Conservation (phyloP, 2,113 vertebrate genomes). For the Hypocryptadius cinnamomeus region DNA sequence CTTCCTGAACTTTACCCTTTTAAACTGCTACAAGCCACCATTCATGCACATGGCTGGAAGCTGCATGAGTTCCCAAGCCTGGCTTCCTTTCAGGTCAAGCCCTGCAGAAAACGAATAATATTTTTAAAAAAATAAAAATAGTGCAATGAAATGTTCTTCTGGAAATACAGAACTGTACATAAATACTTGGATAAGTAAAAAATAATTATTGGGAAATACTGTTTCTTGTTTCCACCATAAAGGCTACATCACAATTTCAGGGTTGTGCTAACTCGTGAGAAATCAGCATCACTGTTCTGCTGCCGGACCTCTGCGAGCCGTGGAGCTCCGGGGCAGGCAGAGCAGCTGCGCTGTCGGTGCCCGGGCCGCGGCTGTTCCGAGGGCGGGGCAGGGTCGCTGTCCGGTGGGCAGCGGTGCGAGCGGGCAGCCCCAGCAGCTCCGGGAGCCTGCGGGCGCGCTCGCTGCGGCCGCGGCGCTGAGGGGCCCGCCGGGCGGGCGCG, state of each 20-base stretch:
- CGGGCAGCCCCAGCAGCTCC: background rate
- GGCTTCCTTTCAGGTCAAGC: background rate
- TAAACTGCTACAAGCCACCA: background rate
- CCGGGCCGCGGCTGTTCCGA: accelerated
- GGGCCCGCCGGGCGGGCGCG: background rate
- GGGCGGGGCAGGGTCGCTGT: too few relatives aligned
- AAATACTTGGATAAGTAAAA: background rate
- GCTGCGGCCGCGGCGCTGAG: background rate
- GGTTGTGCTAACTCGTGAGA: background rate
- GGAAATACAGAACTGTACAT: background rate
- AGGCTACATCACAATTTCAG: too few relatives aligned
- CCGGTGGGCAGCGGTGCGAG: background rate
- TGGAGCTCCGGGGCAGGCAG: accelerated
- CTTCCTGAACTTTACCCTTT: background rate
- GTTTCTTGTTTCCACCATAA: background rate
- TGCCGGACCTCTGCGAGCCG: background rate
- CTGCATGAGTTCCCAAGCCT: background rate
- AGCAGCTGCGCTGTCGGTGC: accelerated
- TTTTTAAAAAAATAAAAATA: background rate
- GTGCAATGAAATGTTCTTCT: background rate
- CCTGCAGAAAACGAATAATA: background rate
- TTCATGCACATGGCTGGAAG: background rate
- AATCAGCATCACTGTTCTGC: accelerated
- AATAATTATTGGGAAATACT: background rate
- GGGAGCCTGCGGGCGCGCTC: background rate